phyloP scores from a whole-genome alignment of 2,797 vertebrate genomes.

The Coilia nasus region DNA sequence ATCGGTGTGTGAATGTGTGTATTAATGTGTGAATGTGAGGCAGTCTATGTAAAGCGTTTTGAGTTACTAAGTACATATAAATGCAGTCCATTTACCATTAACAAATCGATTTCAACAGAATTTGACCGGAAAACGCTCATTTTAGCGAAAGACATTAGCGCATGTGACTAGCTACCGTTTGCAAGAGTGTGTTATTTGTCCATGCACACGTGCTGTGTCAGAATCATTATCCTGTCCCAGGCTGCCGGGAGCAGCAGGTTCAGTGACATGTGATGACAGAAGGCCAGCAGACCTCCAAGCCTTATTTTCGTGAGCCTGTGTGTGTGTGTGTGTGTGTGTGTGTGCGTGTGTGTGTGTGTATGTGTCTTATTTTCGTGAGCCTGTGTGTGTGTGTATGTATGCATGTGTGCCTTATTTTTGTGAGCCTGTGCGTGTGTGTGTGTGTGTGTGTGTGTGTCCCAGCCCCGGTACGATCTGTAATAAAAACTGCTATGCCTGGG shows the following conservation, averaged over 20 bases:
- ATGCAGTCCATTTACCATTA: too few relatives aligned
- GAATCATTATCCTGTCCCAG: conserved; percentile 4
- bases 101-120: not conserved
- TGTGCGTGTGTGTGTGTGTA: too few relatives aligned
- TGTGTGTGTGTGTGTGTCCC: not conserved
- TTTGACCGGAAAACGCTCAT: not conserved
- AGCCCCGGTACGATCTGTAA: not conserved
- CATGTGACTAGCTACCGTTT: not conserved
- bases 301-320: not conserved
- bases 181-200: not conserved
- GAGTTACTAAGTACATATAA: too few relatives aligned
- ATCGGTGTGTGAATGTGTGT: too few relatives aligned
- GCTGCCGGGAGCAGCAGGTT: not conserved
- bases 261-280: not conserved
- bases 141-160: not conserved
- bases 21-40: too few relatives aligned
- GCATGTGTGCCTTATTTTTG: not conserved
- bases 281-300: not conserved
- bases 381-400: not conserved
- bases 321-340: not conserved
- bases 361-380: too few relatives aligned
- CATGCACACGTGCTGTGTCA: not conserved
- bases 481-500: not conserved
- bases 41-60: too few relatives aligned
- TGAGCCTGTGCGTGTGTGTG: too few relatives aligned